These are phyloP conservation scores for Gryllus longicercus DNA, from an alignment of 2,888 invertebrate genomes.

Conservation along the genomic window DNA sequence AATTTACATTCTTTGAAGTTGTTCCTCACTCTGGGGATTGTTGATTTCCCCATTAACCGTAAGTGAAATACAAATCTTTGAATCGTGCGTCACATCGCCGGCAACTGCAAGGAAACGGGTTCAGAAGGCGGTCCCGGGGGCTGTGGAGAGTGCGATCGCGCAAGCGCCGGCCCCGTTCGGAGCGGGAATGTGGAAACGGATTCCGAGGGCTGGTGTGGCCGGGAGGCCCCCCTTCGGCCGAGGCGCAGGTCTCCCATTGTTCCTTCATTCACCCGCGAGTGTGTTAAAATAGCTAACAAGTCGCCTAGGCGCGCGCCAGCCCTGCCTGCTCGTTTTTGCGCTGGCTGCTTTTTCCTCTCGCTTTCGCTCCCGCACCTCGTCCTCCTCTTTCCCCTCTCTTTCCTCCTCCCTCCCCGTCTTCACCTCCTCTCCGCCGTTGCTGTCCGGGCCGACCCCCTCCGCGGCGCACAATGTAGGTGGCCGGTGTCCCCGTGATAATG, in stretches of 20 bases:
- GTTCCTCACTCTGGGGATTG: too few relatives aligned
- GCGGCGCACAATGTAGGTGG: neutral
- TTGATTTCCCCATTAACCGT: too few relatives aligned
- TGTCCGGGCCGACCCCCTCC: neutral
- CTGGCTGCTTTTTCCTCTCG: neutral
- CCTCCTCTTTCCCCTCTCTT: neutral
- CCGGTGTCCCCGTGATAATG: neutral
- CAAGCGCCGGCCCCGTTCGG: neutral
- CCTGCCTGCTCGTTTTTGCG: neutral
- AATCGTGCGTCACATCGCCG: too few relatives aligned
- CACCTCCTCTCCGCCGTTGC: neutral
- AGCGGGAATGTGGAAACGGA: too few relatives aligned
- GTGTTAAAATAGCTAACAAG: conserved; percentile 17
- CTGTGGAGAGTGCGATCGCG: neutral
- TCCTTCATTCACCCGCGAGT: conserved; percentile 8
- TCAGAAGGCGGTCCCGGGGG: neutral
- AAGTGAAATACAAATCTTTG: too few relatives aligned
- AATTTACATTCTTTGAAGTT: too few relatives aligned
- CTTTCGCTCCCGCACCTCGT: neutral
- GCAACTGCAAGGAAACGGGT: too few relatives aligned
- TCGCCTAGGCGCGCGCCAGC: neutral
- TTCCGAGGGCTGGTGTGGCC: too few relatives aligned
- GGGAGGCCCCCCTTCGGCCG: neutral
- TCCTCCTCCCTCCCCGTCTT: neutral
- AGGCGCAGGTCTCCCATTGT: neutral